Evolutionary conservation across 2,888 invertebrate species (phyloP), one percentile per base, ranked within the genome.

Genomic region (Rotaria socialis): DNA sequence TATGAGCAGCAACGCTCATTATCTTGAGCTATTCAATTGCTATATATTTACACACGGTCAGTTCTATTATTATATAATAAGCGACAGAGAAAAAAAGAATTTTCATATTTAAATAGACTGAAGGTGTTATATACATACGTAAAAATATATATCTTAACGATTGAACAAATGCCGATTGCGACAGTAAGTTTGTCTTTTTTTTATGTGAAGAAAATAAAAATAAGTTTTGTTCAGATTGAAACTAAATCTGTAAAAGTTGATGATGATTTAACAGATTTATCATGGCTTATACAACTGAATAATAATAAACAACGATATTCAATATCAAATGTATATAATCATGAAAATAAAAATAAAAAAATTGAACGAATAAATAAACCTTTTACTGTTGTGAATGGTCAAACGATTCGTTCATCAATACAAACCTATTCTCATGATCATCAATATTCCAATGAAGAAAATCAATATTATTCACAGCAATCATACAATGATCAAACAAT

Each of bases 201-300:
- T 50, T 50, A 35, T 35, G 35, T 35, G 35, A 35, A 35, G 35
- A 35, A 35, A 52, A 52, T 14, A 52, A 52, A 52, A 8, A 52
- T 52, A 11, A 14, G 14, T 52, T 19, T 55, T 22, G 52, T 8
- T 35, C 35, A 67, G 67, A 67, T 67, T 27, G 35, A 67, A 16
- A 80, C 41, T 14, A 47, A 80, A 47, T 80, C 80, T n/a, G 47
- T 47, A 80, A 5, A 24, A n/a, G 19, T 80, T 47, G 80, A 80
- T 47, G 80, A 80, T 80, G 75, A 80, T 43, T 24, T 80, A 80
- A 80, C 75, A 0, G 75, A 80, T 80, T 47, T 80, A 43, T 47
- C 43, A 24, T 80, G 75, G 75, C 43, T 80, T 43, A 47, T 47
- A 80, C 75, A 80, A 43, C 24, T 41, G 75, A 80, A 80, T 67